These are phyloP conservation scores for Rhipidura dahli DNA, from an alignment of 2,113 vertebrate species.

Conservation along the genomic window DNA sequence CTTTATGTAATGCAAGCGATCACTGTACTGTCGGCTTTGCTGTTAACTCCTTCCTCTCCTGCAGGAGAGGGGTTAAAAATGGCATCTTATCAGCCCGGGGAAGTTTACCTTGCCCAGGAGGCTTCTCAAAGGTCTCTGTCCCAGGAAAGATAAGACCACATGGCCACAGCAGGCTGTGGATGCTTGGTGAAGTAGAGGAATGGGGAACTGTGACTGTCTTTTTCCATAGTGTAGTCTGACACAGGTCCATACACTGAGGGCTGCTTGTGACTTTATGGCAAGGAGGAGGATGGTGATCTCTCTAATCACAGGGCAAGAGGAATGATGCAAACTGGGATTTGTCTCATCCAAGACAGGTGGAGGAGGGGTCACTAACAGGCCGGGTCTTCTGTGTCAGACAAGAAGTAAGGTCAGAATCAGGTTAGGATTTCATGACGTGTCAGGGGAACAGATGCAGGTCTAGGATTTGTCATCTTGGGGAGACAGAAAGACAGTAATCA, in stretches of 20 bases:
- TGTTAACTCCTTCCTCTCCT: slow-evolving; percentile 21
- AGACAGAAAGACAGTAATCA: background rate
- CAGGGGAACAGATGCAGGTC: background rate
- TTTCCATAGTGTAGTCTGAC: background rate
- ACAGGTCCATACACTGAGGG: background rate
- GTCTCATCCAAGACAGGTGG: background rate
- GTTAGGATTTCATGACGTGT: background rate
- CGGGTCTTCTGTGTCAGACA: background rate
- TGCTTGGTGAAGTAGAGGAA: background rate
- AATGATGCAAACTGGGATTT: background rate
- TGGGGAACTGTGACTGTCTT: background rate
- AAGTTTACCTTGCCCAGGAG: background rate
- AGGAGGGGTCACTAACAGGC: background rate
- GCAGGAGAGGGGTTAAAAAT: background rate
- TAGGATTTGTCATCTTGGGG: background rate
- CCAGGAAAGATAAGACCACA: background rate
- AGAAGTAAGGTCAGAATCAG: background rate
- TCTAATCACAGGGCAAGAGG: background rate
- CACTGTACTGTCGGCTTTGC: background rate
- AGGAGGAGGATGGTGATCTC: background rate
- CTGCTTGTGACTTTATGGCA: rapidly evolving
- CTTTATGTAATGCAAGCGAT: slow-evolving; percentile 36
- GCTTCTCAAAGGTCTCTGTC: background rate
- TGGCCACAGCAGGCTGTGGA: background rate
- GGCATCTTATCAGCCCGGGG: background rate